Base-by-base conservation (phyloP, 2,888 invertebrate genomes). In the Meandrusa payeni region DNA sequence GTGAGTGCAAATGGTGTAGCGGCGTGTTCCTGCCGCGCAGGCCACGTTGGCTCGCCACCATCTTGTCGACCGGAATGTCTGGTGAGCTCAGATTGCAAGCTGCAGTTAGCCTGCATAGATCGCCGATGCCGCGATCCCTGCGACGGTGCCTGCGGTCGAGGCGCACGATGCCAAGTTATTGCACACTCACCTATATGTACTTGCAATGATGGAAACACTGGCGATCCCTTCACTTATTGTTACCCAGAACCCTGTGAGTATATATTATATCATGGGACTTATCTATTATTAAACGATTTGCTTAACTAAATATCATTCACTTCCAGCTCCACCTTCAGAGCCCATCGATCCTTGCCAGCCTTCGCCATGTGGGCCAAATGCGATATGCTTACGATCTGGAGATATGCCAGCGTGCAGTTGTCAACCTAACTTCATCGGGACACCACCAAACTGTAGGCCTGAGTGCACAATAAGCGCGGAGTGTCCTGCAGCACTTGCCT, bases 21-120 rank as follows among this genome's bases (percentile, higher is more conserved):
- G 11, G 83, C 91, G 41, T 95, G 95, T 64, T 90, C 91, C 3
- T 95, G 95, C 65, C 86, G 91, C 24, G 80, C 91, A 1, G 92
- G 92, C 32, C 94, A 93, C 57, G 89, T 93, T 36, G 95, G 95
- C 6, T 90, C 92, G 48, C 93, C 95, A 2, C 91, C 95, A 2
- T 90, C 90, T 47, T 94, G 94, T 64, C 88, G 93, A 48, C 94
- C 94, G 3, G 94, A 94, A 76, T 94, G 94, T 62, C 90, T 92
- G 0, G 90, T 91, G 32, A 93, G 93, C 58, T 90, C 92, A 5
- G 94, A 94, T 57, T 94, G 94, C 67, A 76, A 90, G 42, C 87
- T 92, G 27, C 89, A 90, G 54, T 82, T 91, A 57, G 91, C 93
- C 7, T 94, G 94, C 55, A 89, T 93, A 49, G 92, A 93, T 57